Evolutionary conservation across 2,797 vertebrate genomes (phyloP), one percentile per base, ranked within the genome.

Genomic region (Sebastes kiyomatsui): DNA sequence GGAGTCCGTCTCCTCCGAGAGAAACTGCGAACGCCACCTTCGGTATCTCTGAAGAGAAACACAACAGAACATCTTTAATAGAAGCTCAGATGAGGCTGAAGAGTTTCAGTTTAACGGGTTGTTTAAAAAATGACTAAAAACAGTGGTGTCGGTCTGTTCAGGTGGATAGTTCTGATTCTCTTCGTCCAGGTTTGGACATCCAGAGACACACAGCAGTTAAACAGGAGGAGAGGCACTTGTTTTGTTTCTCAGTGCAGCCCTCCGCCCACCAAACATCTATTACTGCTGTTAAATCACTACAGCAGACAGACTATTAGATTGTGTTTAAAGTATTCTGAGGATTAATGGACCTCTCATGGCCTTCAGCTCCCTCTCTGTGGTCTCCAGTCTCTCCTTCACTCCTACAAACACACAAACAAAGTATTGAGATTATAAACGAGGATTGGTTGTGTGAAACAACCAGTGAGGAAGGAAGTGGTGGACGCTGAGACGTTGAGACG

Each of bases 11-110:
- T 49, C 80, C 86, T 61, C 93, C 92, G 65, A 94, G 88, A 0
- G 92, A 94, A 18, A 85, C 93, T 5, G 92, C 73, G 7, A 93
- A 94, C 0, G 91, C 92, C 2, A 94, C 75, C 58, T 88, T 91
- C 2, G 92, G 92, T 2, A 42, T 72, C 7, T 90, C 91, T 69
- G 30, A 33, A 25, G n/a, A 18, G 5, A 46, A 35, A 64, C 23
- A 14, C 13, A 7, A 20, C 38, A 46, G 42, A 46, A 18, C 42
- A 16, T 18, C 42, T 46, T 46, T 18, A 46, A 18, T 46, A 18
- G 42, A 46, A 46, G 14, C 42, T 46, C 42, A 46, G 42, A 18
- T 46, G 42, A 46, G 0, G 0, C 16, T 18, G 42, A 46, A 42
- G 42, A 46, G 14, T 16, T 46, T 46, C 42, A 46, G 42, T 46